Evolutionary conservation across 2,113 vertebrate species (phyloP).

Genomic region (Trematomus loennbergii): DNA sequence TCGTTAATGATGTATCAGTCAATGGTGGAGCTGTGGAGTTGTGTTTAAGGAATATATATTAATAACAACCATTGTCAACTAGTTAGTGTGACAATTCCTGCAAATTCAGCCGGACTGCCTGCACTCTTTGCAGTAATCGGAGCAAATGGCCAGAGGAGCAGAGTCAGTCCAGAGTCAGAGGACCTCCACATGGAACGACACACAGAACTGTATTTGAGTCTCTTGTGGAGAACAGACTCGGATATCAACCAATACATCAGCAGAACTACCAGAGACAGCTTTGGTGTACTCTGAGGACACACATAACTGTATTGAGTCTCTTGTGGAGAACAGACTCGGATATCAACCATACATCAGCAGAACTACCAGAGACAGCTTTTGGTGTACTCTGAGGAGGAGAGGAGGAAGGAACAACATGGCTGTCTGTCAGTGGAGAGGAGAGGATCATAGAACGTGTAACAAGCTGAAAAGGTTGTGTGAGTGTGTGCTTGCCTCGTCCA

Average conservation of each 20-base stretch:
- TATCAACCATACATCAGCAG: constrained; percentile 6
- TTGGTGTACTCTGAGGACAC: constrained; percentile 21
- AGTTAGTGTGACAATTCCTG: constrained; percentile 9
- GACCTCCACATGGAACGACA: background rate
- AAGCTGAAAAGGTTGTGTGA: background rate
- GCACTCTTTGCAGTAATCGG: constrained; percentile 9
- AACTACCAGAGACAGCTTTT: background rate
- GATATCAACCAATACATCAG: too few relatives aligned
- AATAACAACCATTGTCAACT: constrained; percentile 24
- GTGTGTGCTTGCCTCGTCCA: too few relatives aligned
- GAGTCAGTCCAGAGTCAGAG: constrained; percentile 9
- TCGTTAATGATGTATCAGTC: background rate
- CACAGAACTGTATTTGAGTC: background rate
- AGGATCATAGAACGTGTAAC: constrained; percentile 7
- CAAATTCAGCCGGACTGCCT: constrained; percentile 10
- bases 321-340: too few relatives aligned
- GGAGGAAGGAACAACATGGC: background rate
- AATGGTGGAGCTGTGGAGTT: background rate
- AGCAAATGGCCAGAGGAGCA: constrained; percentile 18
- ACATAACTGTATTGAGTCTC: background rate
- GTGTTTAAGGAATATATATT: background rate
- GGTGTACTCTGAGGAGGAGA: constrained; percentile 28
- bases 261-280: background rate
- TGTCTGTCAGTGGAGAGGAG: constrained; percentile 29
- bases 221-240: too few relatives aligned